Evolutionary conservation across 2,113 vertebrate species (phyloP), one percentile per base, ranked within the genome.

Genomic region (Nannospalax galili): DNA sequence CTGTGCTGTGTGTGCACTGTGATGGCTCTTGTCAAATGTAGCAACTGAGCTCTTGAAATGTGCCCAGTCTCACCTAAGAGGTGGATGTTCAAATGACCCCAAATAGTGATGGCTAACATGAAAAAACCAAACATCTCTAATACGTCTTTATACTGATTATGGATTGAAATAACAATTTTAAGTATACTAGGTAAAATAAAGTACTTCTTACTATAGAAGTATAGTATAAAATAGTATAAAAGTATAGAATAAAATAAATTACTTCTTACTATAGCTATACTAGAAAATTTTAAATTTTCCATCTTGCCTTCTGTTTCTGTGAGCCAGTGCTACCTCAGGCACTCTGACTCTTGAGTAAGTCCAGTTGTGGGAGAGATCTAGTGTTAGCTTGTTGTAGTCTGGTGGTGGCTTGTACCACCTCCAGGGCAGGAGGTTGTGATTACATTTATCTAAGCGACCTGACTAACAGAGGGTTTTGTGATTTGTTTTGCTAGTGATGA

Each of bases 401-500:
- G 52, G 3, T 69, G 22, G 11, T 81, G 73, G 80, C 96, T 64
- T 19, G 65, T 11, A 52, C 67, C 67, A 4, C 80, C 24, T 56
- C 30, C 8, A 40, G 82, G 78, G 48, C 28, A 28, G 16, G 24
- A 28, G 56, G 35, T 20, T 19, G 48, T 16, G 28, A 11, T 45
- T 19, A 0, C 9, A 2, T 45, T 35, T 22, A 26, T 30, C 16
- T 30, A 0, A 48, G 58, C 65, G 5, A 14, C 7, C 0, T 3
- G 19, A 24, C 67, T 98, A 19, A 97, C 91, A 87, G 69, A 22
- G 88, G 56, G 72, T 37, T 40, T 64, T 74, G 45, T 88, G 52
- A 1, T 80, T 35, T 89, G 81, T 92, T 94, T 95, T 94, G 86
- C 85, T 97, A 99, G 99, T 99, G 97, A 99, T 99, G 99, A 99